Evolutionary conservation across 2,888 invertebrate species (phyloP).

Genomic region (Caenorhabditis japonica): DNA sequence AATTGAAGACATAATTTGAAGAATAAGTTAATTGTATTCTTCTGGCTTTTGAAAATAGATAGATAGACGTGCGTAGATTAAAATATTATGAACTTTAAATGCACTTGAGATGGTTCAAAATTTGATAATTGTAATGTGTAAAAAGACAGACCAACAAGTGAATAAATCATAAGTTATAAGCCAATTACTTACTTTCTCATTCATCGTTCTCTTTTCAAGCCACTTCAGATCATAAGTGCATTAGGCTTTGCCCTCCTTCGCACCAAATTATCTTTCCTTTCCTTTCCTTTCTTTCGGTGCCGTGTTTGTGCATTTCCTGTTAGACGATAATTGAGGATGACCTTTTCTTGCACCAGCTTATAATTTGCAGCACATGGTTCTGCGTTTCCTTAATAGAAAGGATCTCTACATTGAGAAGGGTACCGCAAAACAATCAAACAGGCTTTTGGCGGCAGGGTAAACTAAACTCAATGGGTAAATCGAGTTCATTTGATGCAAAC

Average conservation of each 20-base stretch:
- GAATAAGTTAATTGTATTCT: too few species aligned
- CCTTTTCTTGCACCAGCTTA: conserved; percentile 28
- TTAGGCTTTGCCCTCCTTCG: conserved; percentile 31
- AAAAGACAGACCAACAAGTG: conserved; percentile 4
- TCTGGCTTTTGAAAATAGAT: too few species aligned
- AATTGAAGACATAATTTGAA: too few species aligned
- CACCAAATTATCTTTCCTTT: conserved; percentile 42
- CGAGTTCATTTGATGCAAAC: background rate
- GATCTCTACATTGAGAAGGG: too few species aligned
- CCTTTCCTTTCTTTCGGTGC: too few species aligned
- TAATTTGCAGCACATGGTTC: too few species aligned
- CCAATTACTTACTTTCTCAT: conserved; percentile 33
- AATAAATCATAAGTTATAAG: conserved; percentile 51
- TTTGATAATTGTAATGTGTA: background rate
- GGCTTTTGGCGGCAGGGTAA: too few species aligned
- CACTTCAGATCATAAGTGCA: conserved; percentile 50
- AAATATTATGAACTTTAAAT: too few species aligned
- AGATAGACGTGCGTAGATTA: too few species aligned
- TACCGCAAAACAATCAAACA: conserved; percentile 16
- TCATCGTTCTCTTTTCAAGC: conserved; percentile 32
- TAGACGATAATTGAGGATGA: conserved; percentile 47
- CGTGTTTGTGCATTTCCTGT: conserved; percentile 52
- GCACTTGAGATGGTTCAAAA: too few species aligned
- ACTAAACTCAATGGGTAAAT: background rate
- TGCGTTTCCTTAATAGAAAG: too few species aligned